Evolutionary conservation across 1,140 invertebrate species (phyloP).

Genomic region (Mercenaria mercenaria): DNA sequence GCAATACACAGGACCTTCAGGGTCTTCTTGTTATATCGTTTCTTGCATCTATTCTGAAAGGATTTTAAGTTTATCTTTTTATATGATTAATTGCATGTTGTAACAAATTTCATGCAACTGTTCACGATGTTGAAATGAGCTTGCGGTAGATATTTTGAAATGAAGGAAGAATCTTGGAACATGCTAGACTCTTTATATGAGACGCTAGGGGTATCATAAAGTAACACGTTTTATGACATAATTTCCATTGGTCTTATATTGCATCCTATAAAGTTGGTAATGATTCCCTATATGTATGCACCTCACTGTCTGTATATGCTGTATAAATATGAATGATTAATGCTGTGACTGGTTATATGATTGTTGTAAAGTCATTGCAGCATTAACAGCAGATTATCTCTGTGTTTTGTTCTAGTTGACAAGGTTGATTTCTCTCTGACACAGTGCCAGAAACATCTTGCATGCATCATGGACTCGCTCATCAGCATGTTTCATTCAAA

Average conservation of each 20-base stretch:
- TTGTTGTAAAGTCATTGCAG: constrained; percentile 8
- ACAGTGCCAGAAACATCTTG: neutral
- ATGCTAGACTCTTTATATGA: too few relatives aligned
- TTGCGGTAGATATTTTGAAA: too few relatives aligned
- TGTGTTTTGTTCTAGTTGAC: neutral
- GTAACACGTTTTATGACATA: neutral
- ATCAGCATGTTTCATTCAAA: too few relatives aligned
- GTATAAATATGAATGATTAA: neutral
- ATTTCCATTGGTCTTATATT: neutral
- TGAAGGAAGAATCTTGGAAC: too few relatives aligned
- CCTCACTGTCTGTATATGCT: neutral
- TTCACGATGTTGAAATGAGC: too few relatives aligned
- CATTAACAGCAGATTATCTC: neutral
- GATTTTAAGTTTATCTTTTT: too few relatives aligned
- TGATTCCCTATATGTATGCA: neutral
- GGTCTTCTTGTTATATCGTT: too few relatives aligned
- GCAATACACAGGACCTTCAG: too few relatives aligned
- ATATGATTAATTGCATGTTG: too few relatives aligned
- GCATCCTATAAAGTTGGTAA: neutral
- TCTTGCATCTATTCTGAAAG: too few relatives aligned
- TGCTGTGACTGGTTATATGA: neutral
- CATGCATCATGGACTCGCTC: neutral
- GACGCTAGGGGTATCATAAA: neutral
- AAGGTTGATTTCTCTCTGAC: neutral
- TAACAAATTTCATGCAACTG: too few relatives aligned